These are phyloP conservation scores for Anthopleura sola DNA, from an alignment of 64 coral and sea anemone genomes.

Conservation along the genomic window DNA sequence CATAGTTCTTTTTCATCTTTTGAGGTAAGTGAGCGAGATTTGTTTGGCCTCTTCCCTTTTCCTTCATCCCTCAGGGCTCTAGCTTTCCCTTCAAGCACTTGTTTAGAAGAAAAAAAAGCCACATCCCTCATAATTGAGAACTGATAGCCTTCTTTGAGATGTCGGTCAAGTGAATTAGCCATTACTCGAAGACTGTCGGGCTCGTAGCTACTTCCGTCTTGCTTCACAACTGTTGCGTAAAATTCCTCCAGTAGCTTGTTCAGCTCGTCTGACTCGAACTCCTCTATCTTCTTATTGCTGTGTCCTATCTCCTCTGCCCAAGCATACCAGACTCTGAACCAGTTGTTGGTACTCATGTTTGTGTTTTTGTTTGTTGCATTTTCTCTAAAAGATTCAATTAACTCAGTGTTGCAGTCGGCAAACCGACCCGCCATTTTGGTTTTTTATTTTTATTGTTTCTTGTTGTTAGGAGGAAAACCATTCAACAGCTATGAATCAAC, in stretches of 20 bases:
- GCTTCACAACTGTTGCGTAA: conserved; percentile 12
- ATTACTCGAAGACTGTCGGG: neutral
- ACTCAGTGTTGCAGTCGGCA: no score
- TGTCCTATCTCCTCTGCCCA: neutral
- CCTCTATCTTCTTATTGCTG: neutral
- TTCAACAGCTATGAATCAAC: no score
- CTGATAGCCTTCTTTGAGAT: neutral
- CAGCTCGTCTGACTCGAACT: neutral
- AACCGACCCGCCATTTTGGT: neutral
- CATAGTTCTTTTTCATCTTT: conserved; percentile 28
- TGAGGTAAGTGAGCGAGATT: neutral
- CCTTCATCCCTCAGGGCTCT: no score
- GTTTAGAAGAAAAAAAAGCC: conserved; percentile 22
- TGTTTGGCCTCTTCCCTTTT: conserved; percentile 27
- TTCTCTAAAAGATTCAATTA: neutral
- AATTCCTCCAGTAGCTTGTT: neutral
- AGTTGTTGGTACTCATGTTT: neutral
- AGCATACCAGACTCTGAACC: neutral
- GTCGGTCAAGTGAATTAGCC: neutral
- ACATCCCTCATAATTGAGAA: neutral
- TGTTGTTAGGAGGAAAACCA: neutral
- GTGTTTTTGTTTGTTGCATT: conserved; percentile 2
- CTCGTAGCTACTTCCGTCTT: neutral
- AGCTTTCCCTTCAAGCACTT: no score
- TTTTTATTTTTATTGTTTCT: neutral